Evolutionary conservation across 2,888 invertebrate genomes (phyloP), one percentile per base, ranked within the genome.

Genomic region (Mayetiola destructor): DNA sequence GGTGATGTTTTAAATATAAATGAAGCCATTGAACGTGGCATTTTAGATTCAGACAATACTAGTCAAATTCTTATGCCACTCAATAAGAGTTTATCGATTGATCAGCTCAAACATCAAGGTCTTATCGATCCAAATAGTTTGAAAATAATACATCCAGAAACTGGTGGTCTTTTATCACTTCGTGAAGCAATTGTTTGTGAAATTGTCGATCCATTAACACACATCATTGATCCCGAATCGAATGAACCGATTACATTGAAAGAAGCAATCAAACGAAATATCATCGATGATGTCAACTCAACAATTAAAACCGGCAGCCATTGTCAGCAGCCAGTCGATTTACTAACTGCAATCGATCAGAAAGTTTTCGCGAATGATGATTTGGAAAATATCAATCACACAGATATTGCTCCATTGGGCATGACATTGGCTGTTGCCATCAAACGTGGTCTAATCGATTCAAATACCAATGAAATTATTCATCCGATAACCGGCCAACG

Each of bases 111-210:
- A 61, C 80, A 83, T 61, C 91, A 92, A 73, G 95, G 94, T 54
- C 78, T 93, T 32, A 78, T 93, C 62, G 87, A 88, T 68, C 79
- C 80, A 4, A 71, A 73, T 30, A 80, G 80, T 14, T 80, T 81
- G 60, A 85, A 84, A 72, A 82, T 90, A 59, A 79, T 93, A 62
- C 92, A 92, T 70, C 91, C 92, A 2, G 90, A 90, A 73, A 86
- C 88, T 21, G 92, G 92, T 2, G 80, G 76, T 62, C 80, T 82
- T 60, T 75, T 93, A 56, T 82, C 84, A 58, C 75, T 93, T 60
- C 78, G 81, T 63, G 86, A 92, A 77, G 89, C 93, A 27, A 85
- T 94, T 56, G 80, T 85, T 64, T 88, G 88, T 69, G 92, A 93
- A 65, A 84, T 93, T 63, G 80, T 93, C 55, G 89, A 95, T 75